Evolutionary conservation across 2,888 invertebrate species (phyloP), one percentile per base, ranked within the genome.

Genomic region (Anthophora plumipes): DNA sequence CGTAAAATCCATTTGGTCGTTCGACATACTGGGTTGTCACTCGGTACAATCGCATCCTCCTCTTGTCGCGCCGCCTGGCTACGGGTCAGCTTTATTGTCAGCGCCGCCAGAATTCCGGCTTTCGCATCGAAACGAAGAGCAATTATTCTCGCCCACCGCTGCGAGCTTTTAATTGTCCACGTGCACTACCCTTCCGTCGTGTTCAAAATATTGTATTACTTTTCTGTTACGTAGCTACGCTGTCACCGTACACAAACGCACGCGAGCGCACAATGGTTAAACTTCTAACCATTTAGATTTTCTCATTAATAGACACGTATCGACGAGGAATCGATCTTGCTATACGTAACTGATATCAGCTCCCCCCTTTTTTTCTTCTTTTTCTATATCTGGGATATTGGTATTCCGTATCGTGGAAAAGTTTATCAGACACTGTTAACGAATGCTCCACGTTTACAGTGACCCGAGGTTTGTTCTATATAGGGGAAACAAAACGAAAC

Each of bases 1-100:
- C 89, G 87, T 85, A 87, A 89, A 87, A 89, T 84, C 88, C 88
- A 88, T 88, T 88, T 88, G 88, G 88, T 84, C 87, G 85, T 88
- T 88, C 88, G 88, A 86, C 87, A 86, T 88, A 83, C 87, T 75
- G 88, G 83, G 80, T 86, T 88, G 87, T 88, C 88, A 82, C 86
- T 83, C 85, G 77, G 83, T 85, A 85, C 86, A 86, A 88, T 86
- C 86, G 85, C 79, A 79, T 86, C 82, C 84, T 84, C 88, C 82
- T 84, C 78, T 80, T 86, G 80, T 82, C 87, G 85, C 72, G 59
- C 31, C 74, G 61, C 39, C 39, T 83, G 63, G 64, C 68, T 31
- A 71, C 74, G 84, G 84, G 83, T 86, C 83, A 75, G 87, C 87
- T 86, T 86, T 86, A 86, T 86, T 86, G 86, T 86, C 83, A 78